These are phyloP conservation scores for Myodes glareolus DNA, from an alignment of 2,113 vertebrate genomes.

Conservation along the genomic window DNA sequence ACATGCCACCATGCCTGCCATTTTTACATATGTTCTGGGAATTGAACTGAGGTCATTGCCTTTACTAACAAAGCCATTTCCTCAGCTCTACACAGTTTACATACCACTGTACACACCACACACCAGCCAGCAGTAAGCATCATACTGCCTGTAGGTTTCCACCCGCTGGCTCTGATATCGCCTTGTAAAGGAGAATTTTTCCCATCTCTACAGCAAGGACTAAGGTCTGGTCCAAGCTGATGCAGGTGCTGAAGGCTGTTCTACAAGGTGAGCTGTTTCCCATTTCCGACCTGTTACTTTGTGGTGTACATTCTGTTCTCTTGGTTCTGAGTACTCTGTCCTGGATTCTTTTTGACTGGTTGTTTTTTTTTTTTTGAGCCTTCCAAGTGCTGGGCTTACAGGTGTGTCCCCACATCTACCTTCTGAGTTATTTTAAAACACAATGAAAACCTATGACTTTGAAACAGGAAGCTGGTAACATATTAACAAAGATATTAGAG, in stretches of 20 bases:
- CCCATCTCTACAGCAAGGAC: not conserved
- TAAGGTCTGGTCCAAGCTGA: not conserved
- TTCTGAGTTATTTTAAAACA: not conserved
- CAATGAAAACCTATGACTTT: not conserved
- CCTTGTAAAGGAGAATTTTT: not conserved
- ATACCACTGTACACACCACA: not conserved
- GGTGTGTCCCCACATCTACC: not conserved
- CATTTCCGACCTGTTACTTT: fast-evolving
- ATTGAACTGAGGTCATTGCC: not conserved
- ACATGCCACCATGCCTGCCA: not conserved
- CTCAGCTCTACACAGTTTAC: not conserved
- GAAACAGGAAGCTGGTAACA: not conserved
- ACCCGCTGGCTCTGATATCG: fast-evolving
- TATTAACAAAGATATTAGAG: fast-evolving
- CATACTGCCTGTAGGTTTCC: fast-evolving
- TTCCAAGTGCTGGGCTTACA: not conserved
- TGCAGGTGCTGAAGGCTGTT: not conserved
- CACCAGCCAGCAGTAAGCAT: fast-evolving
- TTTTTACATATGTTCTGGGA: not conserved
- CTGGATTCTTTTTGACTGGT: not conserved
- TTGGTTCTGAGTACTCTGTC: not conserved
- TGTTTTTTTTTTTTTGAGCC: not conserved
- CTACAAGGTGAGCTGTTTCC: fast-evolving
- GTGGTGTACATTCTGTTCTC: not conserved
- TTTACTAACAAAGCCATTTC: not conserved